Evolutionary conservation across 2,797 vertebrate species (phyloP).

Genomic region (Characodon lateralis): DNA sequence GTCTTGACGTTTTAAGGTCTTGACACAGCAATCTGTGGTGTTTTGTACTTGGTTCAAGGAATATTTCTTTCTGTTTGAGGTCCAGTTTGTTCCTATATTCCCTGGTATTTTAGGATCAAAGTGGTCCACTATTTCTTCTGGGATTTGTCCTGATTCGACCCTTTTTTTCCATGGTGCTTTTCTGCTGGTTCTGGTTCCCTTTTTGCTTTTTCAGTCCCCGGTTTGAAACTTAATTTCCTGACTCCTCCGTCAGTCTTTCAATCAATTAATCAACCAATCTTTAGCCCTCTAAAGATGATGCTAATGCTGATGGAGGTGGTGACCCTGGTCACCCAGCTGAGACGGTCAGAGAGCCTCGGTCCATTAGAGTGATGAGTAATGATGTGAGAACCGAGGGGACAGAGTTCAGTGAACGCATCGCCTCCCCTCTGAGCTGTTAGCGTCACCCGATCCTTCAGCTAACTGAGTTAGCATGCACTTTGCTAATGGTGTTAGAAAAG

Average conservation of each 20-base stretch:
- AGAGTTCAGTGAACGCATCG: conserved; percentile 46
- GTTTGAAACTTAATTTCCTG: conserved; percentile 9
- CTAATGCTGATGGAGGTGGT: conserved; percentile 29
- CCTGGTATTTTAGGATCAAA: too few species aligned
- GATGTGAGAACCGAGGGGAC: conserved; percentile 46
- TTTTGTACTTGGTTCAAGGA: neutral
- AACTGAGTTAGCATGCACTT: conserved; percentile 82
- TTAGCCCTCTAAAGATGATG: conserved; percentile 13
- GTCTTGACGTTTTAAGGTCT: neutral
- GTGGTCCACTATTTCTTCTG: too few species aligned
- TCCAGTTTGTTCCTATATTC: too few species aligned
- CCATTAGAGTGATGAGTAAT: conserved; percentile 63
- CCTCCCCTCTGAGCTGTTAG: conserved; percentile 52
- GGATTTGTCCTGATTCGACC: neutral
- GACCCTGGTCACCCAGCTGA: conserved; percentile 26
- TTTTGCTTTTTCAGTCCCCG: neutral
- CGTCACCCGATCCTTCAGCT: conserved; percentile 58
- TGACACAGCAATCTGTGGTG: neutral
- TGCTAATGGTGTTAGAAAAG: conserved; percentile 81
- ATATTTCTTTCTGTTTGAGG: too few species aligned
- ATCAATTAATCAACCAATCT: conserved; percentile 25
- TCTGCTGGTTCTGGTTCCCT: neutral
- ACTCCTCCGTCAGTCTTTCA: conserved; percentile 13
- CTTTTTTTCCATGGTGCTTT: neutral
- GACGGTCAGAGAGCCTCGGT: conserved; percentile 22